Percentiles rank a stretch among this genome's conserved stretches.
phyloP scores from a whole-genome alignment of 2,888 invertebrate genomes.

The Hydropsyche betteni region DNA sequence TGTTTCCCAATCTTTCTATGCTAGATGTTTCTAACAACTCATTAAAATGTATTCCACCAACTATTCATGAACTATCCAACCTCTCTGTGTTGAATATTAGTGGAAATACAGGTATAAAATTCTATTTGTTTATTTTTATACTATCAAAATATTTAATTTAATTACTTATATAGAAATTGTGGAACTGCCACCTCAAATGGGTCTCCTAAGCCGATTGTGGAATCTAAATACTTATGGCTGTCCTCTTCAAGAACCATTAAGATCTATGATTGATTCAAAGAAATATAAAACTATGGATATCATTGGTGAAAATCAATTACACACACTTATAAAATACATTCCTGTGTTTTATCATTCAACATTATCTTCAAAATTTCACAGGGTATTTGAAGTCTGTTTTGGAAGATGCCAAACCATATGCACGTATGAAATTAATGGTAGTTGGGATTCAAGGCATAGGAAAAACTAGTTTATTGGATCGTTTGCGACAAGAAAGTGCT shows the following conservation, averaged over 20 bases:
- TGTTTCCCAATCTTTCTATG: conserved; percentile 95
- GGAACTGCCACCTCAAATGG: conserved; percentile 95
- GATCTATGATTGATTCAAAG: conserved; percentile 90
- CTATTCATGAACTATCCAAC: conserved; percentile 84
- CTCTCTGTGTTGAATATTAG: conserved; percentile 95
- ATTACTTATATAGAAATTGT: conserved; percentile 70
- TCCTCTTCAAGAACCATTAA: conserved; percentile 84
- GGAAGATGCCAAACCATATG: conserved; percentile 92
- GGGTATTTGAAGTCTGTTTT: conserved; percentile 85
- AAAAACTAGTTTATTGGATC: conserved; percentile 92
- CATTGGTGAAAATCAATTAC: conserved; percentile 66
- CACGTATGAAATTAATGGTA: conserved; percentile 95
- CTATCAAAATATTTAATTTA: conserved; percentile 11
- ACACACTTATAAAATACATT: neutral
- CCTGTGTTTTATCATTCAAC: conserved; percentile 16
- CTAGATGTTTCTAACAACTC: conserved; percentile 92
- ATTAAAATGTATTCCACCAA: conserved; percentile 75
- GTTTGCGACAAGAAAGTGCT: conserved; percentile 86
- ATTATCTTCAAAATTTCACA: conserved; percentile 27
- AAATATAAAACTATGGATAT: conserved; percentile 96
- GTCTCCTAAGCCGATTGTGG: conserved; percentile 93
- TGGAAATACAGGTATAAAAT: conserved; percentile 73
- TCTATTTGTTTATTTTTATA: conserved; percentile 35
- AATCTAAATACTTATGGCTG: conserved; percentile 94
- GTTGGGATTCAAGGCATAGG: conserved; percentile 87